A percentile compares a stretch with the other conserved stretches of the same genome.
Evolutionary conservation across 2,888 invertebrate species (phyloP).

Genomic region (Thymelicus sylvestris): DNA sequence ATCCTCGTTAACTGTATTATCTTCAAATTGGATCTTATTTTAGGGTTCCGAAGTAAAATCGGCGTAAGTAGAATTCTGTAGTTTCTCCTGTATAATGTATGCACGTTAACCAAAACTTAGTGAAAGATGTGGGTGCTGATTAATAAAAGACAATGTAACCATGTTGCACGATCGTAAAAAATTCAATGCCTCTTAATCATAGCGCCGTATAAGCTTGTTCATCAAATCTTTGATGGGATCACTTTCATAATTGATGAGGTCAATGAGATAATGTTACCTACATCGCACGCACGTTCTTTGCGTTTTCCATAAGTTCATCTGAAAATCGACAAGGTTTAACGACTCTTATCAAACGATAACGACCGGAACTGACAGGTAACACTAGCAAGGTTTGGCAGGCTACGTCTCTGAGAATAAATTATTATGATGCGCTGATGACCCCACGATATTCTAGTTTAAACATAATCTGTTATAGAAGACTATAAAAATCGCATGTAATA

Average conservation of each 20-base stretch:
- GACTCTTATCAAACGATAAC: neutral
- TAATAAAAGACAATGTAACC: neutral
- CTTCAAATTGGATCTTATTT: no score
- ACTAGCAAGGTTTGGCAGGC: neutral
- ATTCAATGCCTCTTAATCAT: conserved; percentile 4
- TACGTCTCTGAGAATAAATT: neutral
- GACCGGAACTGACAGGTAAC: neutral
- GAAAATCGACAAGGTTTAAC: neutral
- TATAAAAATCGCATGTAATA: neutral
- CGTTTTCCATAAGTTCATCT: neutral
- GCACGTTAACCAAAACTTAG: no score
- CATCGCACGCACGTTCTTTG: neutral
- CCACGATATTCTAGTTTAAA: neutral
- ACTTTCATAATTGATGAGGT: conserved; percentile 7
- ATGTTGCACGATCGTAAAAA: neutral
- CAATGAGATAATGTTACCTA: conserved; percentile 4
- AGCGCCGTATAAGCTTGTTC: neutral
- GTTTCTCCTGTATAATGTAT: no score
- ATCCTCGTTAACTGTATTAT: no score
- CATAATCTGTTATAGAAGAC: neutral
- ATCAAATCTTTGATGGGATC: neutral
- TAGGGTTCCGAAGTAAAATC: no score
- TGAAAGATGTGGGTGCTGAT: neutral
- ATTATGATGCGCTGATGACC: neutral
- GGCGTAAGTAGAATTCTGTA: no score